phyloP scores from a whole-genome alignment of 1,140 invertebrate genomes.

The Pissodes strobi region DNA sequence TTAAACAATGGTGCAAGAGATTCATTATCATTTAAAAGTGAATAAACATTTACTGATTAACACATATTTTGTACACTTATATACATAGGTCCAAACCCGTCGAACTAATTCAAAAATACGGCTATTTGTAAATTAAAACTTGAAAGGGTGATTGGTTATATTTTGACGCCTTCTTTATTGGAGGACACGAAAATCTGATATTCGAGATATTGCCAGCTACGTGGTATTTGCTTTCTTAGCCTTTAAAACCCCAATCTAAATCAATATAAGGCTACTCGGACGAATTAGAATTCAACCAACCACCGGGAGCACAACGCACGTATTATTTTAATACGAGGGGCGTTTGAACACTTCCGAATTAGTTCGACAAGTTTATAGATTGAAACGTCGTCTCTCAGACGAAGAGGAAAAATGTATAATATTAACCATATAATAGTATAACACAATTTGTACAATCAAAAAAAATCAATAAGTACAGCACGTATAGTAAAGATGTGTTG shows the following conservation, averaged over 20 bases:
- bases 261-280: no score
- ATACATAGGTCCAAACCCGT: constrained; percentile 34
- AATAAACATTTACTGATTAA: constrained; percentile 43
- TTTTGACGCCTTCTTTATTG: no score
- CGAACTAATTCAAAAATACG: background rate
- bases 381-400: constrained; percentile 43
- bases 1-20: constrained; percentile 45
- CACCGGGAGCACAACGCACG: no score
- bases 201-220: no score
- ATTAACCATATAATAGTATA: constrained; percentile 49
- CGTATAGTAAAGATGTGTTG: constrained; percentile 52
- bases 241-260: no score
- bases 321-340: no score
- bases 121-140: no score
- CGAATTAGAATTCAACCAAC: no score
- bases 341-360: no score
- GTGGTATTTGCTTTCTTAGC: no score
- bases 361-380: background rate
- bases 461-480: constrained; percentile 55
- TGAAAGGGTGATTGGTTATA: no score
- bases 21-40: constrained; percentile 45
- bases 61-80: constrained; percentile 52
- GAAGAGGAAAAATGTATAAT: constrained; percentile 39
- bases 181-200: no score
- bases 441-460: constrained; percentile 57